Conservation (phyloP, 2,888 invertebrate species). For the Netelia fuscicornis region DNA sequence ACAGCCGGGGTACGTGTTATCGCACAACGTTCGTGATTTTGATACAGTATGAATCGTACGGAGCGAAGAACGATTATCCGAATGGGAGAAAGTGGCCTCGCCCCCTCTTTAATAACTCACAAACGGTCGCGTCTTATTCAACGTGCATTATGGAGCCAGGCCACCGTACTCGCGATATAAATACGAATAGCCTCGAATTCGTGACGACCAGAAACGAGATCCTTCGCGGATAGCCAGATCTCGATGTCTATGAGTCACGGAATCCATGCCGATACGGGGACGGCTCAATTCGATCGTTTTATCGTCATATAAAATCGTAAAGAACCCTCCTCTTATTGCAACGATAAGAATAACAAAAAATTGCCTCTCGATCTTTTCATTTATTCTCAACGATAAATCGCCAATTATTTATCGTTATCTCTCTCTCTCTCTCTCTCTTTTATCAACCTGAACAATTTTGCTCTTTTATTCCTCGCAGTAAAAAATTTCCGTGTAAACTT, state of each 20-base stretch:
- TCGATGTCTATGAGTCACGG: constrained; percentile 47
- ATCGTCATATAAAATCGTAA: no score
- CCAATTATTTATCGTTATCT: no score
- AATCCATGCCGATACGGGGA: constrained; percentile 4
- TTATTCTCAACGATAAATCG: no score
- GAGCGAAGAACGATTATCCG: constrained; percentile 30
- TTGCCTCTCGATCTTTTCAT: no score
- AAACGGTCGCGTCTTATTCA: constrained; percentile 61
- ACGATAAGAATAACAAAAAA: no score
- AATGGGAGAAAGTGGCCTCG: constrained; percentile 68
- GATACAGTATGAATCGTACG: constrained; percentile 4
- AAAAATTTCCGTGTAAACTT: no score
- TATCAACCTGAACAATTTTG: no score
- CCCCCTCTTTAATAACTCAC: constrained; percentile 67
- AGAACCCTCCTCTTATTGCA: no score
- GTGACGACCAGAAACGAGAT: constrained; percentile 48
- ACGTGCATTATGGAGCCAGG: constrained; percentile 16
- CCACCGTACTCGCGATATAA: constrained; percentile 7
- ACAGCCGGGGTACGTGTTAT: constrained; percentile 3
- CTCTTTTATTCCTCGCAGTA: no score
- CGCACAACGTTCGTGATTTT: constrained; percentile 30
- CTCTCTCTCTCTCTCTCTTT: no score
- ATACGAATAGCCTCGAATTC: constrained; percentile 55
- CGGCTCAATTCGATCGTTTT: no score
- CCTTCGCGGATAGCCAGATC: constrained; percentile 31